Base-by-base conservation (phyloP, 35 echinoderm and acorn worm genomes). In the Eucidaris tribuloides region DNA sequence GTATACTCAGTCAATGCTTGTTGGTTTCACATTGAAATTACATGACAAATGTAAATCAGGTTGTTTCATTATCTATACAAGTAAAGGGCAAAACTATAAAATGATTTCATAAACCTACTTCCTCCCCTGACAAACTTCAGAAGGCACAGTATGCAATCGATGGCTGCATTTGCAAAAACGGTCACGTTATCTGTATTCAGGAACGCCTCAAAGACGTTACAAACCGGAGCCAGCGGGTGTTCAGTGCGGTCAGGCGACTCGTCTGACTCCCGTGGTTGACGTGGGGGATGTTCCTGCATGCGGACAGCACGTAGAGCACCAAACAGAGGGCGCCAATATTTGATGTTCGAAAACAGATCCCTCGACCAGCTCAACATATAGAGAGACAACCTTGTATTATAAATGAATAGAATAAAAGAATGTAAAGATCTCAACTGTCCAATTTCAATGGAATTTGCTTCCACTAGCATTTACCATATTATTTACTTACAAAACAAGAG, bases 91-190 rank as follows among this genome's bases (percentile, higher is more conserved):
- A n/a, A n/a, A n/a, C n/a, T n/a, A n/a, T n/a, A n/a, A n/a, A n/a
- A n/a, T n/a, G n/a, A n/a, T n/a, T n/a, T n/a, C n/a, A n/a, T n/a
- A 0, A 14, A 64, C 96, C 87, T 78, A 99, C 96, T 88, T 83
- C 86, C 79, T 28, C 90, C 84, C 71, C 77, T 93, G 57, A 99
- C 83, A 79, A 99, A 99, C 60, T 99, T 99, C 14, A 99, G 81
- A 34, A 93, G 83, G 77, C 96, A 99, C 83, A 99, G 83, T 71
- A 99, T 90, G 81, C 96, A 99, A 78, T 99, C 96, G 25, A 99
- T 93, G 34, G 96, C 96, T 37, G 96, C 96, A 77, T 99, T 99
- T 28, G 96, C 86, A 77, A 99, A 99, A 77, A 99, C 96, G 62
- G 90, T 68, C 62, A 92, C 96, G 66, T 99, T 99, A 39, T 99